A percentile compares a stretch with the other conserved stretches of the same genome.
These are phyloP conservation scores for Agapornis canus DNA, from an alignment of 2,797 vertebrate species.

Conservation along the genomic window DNA sequence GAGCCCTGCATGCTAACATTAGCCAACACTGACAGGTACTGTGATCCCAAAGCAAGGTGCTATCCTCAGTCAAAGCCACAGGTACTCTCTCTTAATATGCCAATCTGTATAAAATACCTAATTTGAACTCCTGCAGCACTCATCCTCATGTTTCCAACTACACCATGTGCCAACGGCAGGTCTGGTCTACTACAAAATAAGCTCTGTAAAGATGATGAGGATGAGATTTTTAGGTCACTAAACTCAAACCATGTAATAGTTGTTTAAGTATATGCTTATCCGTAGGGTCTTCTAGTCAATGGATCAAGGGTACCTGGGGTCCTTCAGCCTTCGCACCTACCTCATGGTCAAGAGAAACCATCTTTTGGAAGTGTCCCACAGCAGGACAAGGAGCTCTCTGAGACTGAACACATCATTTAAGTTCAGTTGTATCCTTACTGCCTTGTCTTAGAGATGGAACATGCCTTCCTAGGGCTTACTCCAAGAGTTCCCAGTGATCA, in stretches of 20 bases:
- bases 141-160: accelerated
- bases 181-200: background rate
- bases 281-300: background rate
- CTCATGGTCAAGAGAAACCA: background rate
- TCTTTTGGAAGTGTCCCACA: background rate
- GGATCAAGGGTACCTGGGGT: background rate
- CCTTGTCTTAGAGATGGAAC: background rate
- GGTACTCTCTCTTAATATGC: background rate
- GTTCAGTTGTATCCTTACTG: background rate
- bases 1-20: background rate
- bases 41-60: background rate
- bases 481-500: background rate
- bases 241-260: background rate
- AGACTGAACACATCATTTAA: background rate
- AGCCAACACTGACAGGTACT: background rate
- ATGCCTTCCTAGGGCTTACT: background rate
- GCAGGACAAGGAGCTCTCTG: background rate
- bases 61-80: background rate
- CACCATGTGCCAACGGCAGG: background rate
- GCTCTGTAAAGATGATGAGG: background rate
- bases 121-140: background rate
- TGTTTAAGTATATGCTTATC: background rate
- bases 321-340: background rate
- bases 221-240: background rate
- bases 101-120: background rate